These are phyloP conservation scores for Capitulum mitella DNA, from an alignment of 2,888 invertebrate species.

Conservation along the genomic window DNA sequence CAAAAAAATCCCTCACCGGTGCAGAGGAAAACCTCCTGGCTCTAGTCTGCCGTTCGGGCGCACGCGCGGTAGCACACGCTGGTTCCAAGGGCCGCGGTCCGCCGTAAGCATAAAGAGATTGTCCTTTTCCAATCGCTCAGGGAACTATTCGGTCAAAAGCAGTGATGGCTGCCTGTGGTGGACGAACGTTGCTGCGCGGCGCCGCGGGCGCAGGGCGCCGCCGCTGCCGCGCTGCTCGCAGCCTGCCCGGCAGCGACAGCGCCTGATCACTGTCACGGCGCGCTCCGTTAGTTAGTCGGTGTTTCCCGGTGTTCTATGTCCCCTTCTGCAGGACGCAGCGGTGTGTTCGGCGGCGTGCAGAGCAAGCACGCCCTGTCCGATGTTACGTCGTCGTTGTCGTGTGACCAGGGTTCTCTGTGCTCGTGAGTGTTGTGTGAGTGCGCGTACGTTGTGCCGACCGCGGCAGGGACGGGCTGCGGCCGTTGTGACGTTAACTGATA, in stretches of 20 bases:
- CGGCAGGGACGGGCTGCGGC: background rate
- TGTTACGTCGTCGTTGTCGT: background rate
- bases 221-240: background rate
- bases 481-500: background rate
- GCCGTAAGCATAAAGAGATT: too few relatives aligned
- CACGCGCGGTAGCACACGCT: background rate
- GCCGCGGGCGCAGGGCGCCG: background rate
- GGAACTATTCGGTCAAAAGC: too few relatives aligned
- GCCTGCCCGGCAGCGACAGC: too few relatives aligned
- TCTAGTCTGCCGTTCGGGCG: background rate
- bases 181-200: too few relatives aligned
- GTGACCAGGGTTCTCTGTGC: background rate
- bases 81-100: background rate
- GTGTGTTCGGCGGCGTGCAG: background rate
- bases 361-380: background rate
- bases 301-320: background rate
- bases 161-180: too few relatives aligned
- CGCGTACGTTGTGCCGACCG: background rate
- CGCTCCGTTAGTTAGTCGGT: background rate
- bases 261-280: background rate
- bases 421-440: background rate
- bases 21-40: background rate
- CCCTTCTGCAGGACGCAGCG: background rate
- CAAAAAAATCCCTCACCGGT: background rate
- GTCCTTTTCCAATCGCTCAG: constrained; percentile 6